A percentile compares a stretch with the other conserved stretches of the same genome.
phyloP scores from a whole-genome alignment of 1,140 invertebrate species.

The Cryptotermes secundus region DNA sequence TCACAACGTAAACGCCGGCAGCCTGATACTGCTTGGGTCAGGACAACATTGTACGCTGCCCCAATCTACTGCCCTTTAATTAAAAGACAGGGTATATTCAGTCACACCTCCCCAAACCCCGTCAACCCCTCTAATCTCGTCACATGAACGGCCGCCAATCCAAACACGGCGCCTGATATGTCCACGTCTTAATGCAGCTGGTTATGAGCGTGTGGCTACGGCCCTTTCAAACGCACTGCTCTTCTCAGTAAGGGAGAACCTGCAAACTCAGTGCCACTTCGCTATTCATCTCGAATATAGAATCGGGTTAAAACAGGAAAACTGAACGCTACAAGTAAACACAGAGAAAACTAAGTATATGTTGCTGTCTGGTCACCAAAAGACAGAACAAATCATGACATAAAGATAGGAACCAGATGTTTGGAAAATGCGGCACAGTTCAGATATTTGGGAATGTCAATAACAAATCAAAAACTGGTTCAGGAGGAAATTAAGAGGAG shows the following conservation, averaged over 20 bases:
- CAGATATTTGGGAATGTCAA: no score
- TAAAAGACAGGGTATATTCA: neutral
- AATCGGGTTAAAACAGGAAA: no score
- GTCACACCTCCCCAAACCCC: neutral
- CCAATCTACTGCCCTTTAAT: neutral
- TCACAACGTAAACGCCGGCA: neutral
- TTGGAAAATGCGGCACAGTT: no score
- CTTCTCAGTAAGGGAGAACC: neutral
- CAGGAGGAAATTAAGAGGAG: no score
- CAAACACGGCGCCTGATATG: neutral
- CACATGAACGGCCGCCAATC: neutral
- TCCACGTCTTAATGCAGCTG: neutral
- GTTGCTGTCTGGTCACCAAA: no score
- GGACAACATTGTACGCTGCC: neutral
- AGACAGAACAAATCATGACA: no score
- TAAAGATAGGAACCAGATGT: no score
- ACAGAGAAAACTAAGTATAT: no score
- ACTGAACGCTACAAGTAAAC: no score
- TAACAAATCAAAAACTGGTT: no score
- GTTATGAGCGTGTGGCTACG: neutral
- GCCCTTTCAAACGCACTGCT: neutral
- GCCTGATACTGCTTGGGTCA: no score
- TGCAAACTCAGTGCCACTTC: neutral
- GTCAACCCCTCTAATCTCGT: neutral
- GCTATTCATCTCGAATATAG: neutral